phyloP scores from a whole-genome alignment of 2,888 invertebrate species.

The Hirtodrosophila confusa region DNA sequence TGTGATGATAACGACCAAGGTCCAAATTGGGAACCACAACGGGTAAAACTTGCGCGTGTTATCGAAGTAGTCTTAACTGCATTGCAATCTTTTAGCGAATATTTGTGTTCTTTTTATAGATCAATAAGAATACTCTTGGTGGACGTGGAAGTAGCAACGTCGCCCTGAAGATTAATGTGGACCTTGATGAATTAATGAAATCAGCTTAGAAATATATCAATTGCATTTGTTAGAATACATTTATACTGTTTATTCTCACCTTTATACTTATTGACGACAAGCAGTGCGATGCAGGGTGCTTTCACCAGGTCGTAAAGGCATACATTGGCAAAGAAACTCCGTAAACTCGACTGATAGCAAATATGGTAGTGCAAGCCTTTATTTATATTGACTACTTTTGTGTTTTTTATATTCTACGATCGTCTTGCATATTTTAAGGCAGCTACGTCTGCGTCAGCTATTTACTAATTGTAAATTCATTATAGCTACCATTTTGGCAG shows the following conservation, averaged over 20 bases:
- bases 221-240: not conserved
- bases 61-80: not conserved
- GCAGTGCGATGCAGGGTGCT: too few relatives aligned
- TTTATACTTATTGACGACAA: too few relatives aligned
- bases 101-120: constrained; percentile 1
- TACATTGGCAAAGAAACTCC: too few relatives aligned
- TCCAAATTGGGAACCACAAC: not conserved
- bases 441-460: too few relatives aligned
- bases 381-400: too few relatives aligned
- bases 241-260: not conserved
- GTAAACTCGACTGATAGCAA: too few relatives aligned
- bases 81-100: not conserved
- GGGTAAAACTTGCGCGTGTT: not conserved
- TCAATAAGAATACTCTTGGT: not conserved
- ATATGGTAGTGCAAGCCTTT: too few relatives aligned
- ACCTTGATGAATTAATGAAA: constrained; percentile 17
- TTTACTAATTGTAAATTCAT: too few relatives aligned
- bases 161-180: not conserved
- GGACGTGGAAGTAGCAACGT: not conserved
- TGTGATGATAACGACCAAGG: constrained; percentile 5
- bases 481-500: too few relatives aligned
- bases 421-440: too few relatives aligned
- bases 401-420: too few relatives aligned
- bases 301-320: too few relatives aligned
- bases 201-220: not conserved